A percentile compares a stretch with the other conserved stretches of the same genome.
These are phyloP conservation scores for Trachops cirrhosus DNA, from an alignment of 2,797 vertebrate species.

Conservation along the genomic window DNA sequence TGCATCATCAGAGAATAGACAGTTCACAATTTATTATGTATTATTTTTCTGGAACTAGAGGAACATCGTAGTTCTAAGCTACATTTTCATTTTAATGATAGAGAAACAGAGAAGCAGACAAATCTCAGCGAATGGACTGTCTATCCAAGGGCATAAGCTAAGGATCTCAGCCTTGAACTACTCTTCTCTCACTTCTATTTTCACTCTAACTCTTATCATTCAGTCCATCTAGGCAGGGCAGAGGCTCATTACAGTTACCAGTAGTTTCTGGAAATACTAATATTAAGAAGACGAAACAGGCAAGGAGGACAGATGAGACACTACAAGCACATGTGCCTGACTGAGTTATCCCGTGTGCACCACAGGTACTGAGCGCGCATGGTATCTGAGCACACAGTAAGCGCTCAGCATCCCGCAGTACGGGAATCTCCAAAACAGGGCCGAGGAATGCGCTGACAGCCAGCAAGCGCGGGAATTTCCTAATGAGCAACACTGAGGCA, in stretches of 20 bases:
- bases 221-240: background rate
- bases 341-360: background rate
- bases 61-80: constrained; percentile 1
- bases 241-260: background rate
- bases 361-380: accelerated
- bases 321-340: background rate
- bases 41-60: constrained; percentile 46
- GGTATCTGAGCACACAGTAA: background rate
- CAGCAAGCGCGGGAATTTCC: background rate
- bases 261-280: background rate
- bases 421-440: background rate
- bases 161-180: background rate
- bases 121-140: background rate
- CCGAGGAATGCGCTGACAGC: background rate
- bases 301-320: background rate
- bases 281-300: background rate
- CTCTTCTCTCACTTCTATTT: background rate
- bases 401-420: background rate
- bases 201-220: background rate
- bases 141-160: background rate
- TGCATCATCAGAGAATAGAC: constrained; percentile 29
- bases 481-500: background rate
- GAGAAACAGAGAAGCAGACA: background rate
- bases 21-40: constrained; percentile 21
- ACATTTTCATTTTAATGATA: background rate